Evolutionary conservation across 2,113 vertebrate genomes (phyloP).

Genomic region (Anas platyrhynchos): DNA sequence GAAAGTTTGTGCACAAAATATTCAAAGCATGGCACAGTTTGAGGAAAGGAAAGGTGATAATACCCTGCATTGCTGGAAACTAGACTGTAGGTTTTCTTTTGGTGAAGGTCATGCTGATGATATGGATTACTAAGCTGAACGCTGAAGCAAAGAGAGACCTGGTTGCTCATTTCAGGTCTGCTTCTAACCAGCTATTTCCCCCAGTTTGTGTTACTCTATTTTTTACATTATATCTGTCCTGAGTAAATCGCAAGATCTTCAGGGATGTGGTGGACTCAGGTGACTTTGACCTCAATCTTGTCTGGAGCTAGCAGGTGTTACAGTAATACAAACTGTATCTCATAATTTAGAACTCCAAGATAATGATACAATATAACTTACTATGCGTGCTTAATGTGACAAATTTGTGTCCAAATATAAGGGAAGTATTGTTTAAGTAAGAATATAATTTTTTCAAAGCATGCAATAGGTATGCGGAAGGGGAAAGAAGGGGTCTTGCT

Average conservation of each 20-base stretch:
- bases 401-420: neutral
- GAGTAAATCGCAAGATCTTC: neutral
- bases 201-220: accelerated
- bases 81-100: neutral
- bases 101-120: neutral
- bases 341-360: neutral
- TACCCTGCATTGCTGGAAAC: neutral
- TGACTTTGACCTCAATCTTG: neutral
- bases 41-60: neutral
- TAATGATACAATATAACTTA: neutral
- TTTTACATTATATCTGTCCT: neutral
- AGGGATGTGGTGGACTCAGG: neutral
- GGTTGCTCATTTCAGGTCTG: neutral
- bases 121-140: neutral
- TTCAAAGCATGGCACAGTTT: neutral
- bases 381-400: neutral
- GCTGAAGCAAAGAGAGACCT: neutral
- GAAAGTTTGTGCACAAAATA: neutral
- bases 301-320: neutral
- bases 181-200: neutral
- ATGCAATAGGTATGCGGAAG: neutral
- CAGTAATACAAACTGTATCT: neutral
- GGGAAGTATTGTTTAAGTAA: neutral
- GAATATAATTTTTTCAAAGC: neutral
- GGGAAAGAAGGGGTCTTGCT: neutral